Base-by-base conservation (phyloP, 2,797 vertebrate genomes). In the Sebastes taczanowskii region DNA sequence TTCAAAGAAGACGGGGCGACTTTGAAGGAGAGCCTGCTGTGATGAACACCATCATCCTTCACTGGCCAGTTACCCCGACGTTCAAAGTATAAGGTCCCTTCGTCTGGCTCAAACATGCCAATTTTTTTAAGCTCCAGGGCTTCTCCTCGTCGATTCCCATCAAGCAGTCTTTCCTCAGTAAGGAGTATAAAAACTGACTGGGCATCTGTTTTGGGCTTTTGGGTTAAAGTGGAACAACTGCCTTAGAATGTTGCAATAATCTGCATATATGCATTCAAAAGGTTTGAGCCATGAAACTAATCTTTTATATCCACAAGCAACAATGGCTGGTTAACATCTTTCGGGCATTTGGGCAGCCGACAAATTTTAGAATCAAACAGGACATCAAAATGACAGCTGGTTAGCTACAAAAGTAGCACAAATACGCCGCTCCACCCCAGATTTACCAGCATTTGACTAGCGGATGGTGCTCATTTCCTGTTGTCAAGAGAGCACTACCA, bases 371-470 rank as follows among this genome's bases (percentile, higher is more conserved):
- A 77, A 71, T 69, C 30, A 66, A 58, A 66, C 56, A 70, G 49
- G 58, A 59, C 55, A 73, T 74, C 63, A 52, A 63, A 64, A 63
- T 30, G 29, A 49, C 53, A 66, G 77, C 80, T 71, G 77, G 20
- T 84, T 34, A 68, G 76, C 80, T 82, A 82, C 67, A 30, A 29
- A 64, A 52, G 78, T 61, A 82, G 82, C 84, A 66, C 42, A 78
- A 60, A 53, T 38, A 42, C 25, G 29, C 56, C 27, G 6, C 66
- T 73, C 60, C 35, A 56, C 25, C 61, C 59, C 27, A 74, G 61
- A 78, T 62, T 60, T 34, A n/a, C 71, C 80, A 77, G 77, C 71
- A 70, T 70, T 68, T 71, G 62, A 76, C 74, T 25, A 63, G 69
- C 22, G 32, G 64, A 71, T 62, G 68, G 22, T 65, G 20, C 27